Evolutionary conservation across 2,797 vertebrate species (phyloP), one percentile per base, ranked within the genome.

Genomic region (Cetoscarus ocellatus): DNA sequence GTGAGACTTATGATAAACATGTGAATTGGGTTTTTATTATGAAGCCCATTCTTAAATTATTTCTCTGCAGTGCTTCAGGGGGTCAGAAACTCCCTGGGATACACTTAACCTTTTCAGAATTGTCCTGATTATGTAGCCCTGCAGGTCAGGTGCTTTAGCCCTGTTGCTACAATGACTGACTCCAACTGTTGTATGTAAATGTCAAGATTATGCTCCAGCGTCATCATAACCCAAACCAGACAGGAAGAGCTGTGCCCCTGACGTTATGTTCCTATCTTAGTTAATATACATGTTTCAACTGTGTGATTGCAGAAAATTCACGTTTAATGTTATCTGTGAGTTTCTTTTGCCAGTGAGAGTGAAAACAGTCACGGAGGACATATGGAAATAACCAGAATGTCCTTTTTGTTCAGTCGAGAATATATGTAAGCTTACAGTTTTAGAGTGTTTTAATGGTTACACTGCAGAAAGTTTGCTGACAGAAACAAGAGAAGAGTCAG

Each of bases 171-270:
- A 3, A 57, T 38, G 43, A 51, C 7, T 50, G 2, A 18, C 8
- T 67, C 44, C 36, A 14, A 40, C 15, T 43, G 42, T 17, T 43
- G 49, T 39, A 38, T 52, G 40, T 54, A 10, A 42, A 73, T 49
- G 42, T 73, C 0, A 8, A 14, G 17, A 51, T 58, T 35, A 6
- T 34, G 11, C 48, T 18, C 18, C 34, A 9, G 47, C 15, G 0
- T 67, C 38, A 3, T 42, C 12, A 44, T 58, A 58, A 50, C 34
- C 43, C 10, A 5, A 62, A n/a, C 40, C 11, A 18, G 62, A 45
- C 42, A 1, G 40, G 14, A 19, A 4, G 47, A 35, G 5, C 39
- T 11, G n/a, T 3, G 12, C n/a, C 27, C 18, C 36, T 44, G 17
- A 35, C 39, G 5, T 48, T 19, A 19, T 14, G 27, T 14, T 43